phyloP scores from a whole-genome alignment of 2,888 invertebrate species.

The Nomada ruficornis region DNA sequence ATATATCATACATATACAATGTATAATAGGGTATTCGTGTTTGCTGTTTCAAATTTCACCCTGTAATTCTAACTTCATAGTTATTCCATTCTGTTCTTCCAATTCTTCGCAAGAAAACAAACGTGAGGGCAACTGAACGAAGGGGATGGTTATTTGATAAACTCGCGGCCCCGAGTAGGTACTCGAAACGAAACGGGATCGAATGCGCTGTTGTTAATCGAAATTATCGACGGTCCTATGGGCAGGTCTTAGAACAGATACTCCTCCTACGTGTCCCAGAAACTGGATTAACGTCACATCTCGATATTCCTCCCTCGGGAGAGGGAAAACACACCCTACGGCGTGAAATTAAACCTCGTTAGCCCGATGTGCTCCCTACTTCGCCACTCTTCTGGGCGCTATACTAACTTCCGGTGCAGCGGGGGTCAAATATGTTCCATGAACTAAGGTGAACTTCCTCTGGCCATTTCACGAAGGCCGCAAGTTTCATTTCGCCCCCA shows the following conservation, averaged over 20 bases:
- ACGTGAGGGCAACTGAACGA: background rate
- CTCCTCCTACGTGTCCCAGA: conserved; percentile 38
- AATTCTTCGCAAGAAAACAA: background rate
- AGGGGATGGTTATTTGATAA: conserved; percentile 6
- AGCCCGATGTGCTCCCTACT: conserved; percentile 9
- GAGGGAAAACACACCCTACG: conserved; percentile 32
- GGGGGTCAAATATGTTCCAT: background rate
- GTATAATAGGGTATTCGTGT: too few relatives aligned
- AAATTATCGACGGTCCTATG: conserved; percentile 56
- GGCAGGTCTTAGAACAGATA: conserved; percentile 27
- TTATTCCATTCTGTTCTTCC: too few relatives aligned
- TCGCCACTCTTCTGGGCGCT: background rate
- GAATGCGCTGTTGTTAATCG: conserved; percentile 10
- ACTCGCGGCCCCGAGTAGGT: conserved; percentile 9
- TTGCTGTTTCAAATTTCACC: too few relatives aligned
- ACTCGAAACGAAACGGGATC: background rate
- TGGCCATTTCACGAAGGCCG: background rate
- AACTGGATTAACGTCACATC: conserved; percentile 76
- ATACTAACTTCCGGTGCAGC: conserved; percentile 3
- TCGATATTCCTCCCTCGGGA: conserved; percentile 65
- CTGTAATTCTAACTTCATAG: too few relatives aligned
- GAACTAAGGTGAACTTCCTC: background rate
- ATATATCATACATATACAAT: too few relatives aligned
- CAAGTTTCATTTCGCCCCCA: background rate
- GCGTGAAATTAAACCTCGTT: conserved; percentile 65